phyloP scores from a whole-genome alignment of 2,113 vertebrate species.

The Mastomys natalensis region DNA sequence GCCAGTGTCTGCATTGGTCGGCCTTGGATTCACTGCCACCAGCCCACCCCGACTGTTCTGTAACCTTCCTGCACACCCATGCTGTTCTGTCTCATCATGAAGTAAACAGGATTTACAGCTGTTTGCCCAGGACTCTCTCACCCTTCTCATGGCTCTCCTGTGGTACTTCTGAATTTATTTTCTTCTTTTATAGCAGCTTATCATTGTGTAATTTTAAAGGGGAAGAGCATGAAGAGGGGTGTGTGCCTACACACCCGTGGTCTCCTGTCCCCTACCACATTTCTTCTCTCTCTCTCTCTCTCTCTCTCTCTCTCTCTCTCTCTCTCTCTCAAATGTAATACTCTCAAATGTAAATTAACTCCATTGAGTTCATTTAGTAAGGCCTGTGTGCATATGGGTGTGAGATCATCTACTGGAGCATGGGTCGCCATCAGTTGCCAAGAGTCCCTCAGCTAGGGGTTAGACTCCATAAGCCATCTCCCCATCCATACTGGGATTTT shows the following conservation, averaged over 20 bases:
- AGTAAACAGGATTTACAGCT: neutral
- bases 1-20: neutral
- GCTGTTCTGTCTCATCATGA: neutral
- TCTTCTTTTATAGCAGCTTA: slow-evolving; percentile 12
- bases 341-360: too few species aligned
- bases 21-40: neutral
- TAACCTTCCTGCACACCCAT: neutral
- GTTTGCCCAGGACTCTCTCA: neutral
- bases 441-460: too few species aligned
- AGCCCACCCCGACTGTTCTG: neutral
- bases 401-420: neutral
- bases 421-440: neutral
- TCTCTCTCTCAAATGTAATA: neutral
- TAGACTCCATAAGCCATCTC: neutral
- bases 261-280: neutral
- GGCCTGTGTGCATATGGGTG: neutral
- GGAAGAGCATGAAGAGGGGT: neutral
- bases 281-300: neutral
- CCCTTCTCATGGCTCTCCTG: neutral
- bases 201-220: slow-evolving; percentile 15
- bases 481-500: neutral
- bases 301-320: neutral
- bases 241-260: neutral
- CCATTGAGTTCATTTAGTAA: neutral
- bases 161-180: slow-evolving; percentile 38